A percentile compares a stretch with the other conserved stretches of the same genome.
Conservation (phyloP, 1,140 invertebrate genomes). For the Diuraphis noxia region DNA sequence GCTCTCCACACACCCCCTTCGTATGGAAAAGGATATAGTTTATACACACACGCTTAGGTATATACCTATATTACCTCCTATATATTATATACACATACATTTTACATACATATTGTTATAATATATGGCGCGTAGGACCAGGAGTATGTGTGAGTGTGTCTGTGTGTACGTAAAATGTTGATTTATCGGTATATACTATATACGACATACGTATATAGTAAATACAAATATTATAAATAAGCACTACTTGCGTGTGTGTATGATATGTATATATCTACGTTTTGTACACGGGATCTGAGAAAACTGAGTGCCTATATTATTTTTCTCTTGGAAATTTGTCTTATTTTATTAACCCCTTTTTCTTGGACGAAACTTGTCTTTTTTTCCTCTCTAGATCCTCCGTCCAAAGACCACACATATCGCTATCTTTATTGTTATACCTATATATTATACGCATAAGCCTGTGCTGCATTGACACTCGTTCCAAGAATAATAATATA, state of each 20-base stretch:
- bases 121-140: not conserved
- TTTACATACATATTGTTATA: too few relatives aligned
- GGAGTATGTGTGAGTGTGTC: not conserved
- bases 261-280: not conserved
- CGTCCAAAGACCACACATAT: not conserved
- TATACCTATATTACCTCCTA: not conserved
- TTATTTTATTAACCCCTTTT: not conserved
- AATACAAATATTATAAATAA: not conserved
- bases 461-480: not conserved
- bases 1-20: not conserved
- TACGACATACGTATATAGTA: too few relatives aligned
- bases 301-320: not conserved
- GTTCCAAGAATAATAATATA: not conserved
- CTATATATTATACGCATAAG: not conserved
- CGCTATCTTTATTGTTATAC: not conserved
- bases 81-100: not conserved
- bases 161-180: not conserved
- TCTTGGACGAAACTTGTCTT: not conserved
- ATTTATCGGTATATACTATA: not conserved
- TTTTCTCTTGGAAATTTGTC: not conserved
- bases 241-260: not conserved
- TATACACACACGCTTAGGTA: not conserved
- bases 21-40: not conserved
- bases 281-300: not conserved
- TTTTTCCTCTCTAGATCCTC: not conserved